Percentiles rank a stretch among this genome's conserved stretches.
Conservation (phyloP, 92 coral and sea anemone genomes). For the Actinernus sp. region DNA sequence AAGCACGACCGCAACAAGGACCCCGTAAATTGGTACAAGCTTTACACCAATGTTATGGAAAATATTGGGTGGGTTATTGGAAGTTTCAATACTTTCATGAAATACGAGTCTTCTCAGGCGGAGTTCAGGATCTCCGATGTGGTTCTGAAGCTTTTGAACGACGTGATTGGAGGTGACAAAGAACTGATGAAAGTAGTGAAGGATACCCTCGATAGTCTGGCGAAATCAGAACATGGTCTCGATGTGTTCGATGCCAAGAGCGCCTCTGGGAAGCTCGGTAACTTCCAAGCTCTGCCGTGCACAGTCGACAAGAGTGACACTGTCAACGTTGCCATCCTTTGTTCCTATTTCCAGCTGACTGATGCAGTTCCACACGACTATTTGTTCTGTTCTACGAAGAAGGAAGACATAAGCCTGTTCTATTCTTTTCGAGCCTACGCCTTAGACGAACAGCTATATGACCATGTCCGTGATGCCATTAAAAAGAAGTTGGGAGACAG, state of each 20-base stretch:
- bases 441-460: constrained; percentile 1
- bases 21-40: no score
- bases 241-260: constrained; percentile 7
- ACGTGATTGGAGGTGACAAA: constrained; percentile 6
- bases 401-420: not conserved
- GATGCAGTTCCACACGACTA: not conserved
- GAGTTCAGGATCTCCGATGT: no score
- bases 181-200: no score
- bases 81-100: no score
- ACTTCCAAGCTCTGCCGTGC: constrained; percentile 18
- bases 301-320: constrained; percentile 18
- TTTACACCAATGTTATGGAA: constrained; percentile 12
- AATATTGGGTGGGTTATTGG: constrained; percentile 12
- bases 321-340: not conserved
- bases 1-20: not conserved
- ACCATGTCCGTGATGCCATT: constrained; percentile 2
- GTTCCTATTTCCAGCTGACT: no score
- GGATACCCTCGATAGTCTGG: no score
- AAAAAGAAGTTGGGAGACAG: constrained; percentile 11
- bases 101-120: no score
- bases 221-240: not conserved
- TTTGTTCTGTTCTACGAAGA: constrained; percentile 1
- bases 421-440: not conserved
- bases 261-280: not conserved
- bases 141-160: no score